A percentile compares a stretch with the other conserved stretches of the same genome.
Conservation (phyloP, 2,888 invertebrate genomes). For the Apantesis nais region DNA sequence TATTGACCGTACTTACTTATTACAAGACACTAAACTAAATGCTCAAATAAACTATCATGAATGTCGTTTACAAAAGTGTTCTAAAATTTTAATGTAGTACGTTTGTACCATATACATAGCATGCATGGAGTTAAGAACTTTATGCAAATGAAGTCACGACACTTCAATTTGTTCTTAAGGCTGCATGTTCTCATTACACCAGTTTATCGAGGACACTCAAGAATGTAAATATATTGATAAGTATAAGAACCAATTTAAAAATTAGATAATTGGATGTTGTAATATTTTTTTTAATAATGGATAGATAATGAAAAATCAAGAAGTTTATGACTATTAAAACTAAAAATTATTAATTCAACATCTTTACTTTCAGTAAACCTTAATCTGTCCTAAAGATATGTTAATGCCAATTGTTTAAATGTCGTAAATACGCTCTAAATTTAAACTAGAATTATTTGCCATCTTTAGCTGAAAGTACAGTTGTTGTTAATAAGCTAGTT, state of each 20-base stretch:
- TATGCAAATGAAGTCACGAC: slow-evolving; percentile 37
- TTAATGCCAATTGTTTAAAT: too few relatives aligned
- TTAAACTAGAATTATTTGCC: neutral
- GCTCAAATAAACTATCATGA: neutral
- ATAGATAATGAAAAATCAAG: too few relatives aligned
- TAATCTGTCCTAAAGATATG: neutral
- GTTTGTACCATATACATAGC: neutral
- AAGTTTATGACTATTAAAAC: too few relatives aligned
- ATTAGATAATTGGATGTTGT: too few relatives aligned
- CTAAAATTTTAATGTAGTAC: neutral
- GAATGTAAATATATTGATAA: neutral
- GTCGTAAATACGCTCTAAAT: neutral
- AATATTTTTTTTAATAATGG: too few relatives aligned
- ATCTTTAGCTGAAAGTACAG: neutral
- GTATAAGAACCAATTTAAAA: neutral
- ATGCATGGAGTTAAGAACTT: slow-evolving; percentile 11
- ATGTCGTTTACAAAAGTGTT: neutral
- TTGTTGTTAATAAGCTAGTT: neutral
- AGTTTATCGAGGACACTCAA: neutral
- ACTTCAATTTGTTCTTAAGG: slow-evolving; percentile 19
- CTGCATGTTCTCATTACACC: neutral
- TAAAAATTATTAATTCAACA: too few relatives aligned
- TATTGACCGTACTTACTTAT: neutral
- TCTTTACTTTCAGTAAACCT: too few relatives aligned
- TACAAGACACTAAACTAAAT: neutral